Evolutionary conservation across 2,797 vertebrate genomes (phyloP).

Genomic region (Hippocampus kuda): DNA sequence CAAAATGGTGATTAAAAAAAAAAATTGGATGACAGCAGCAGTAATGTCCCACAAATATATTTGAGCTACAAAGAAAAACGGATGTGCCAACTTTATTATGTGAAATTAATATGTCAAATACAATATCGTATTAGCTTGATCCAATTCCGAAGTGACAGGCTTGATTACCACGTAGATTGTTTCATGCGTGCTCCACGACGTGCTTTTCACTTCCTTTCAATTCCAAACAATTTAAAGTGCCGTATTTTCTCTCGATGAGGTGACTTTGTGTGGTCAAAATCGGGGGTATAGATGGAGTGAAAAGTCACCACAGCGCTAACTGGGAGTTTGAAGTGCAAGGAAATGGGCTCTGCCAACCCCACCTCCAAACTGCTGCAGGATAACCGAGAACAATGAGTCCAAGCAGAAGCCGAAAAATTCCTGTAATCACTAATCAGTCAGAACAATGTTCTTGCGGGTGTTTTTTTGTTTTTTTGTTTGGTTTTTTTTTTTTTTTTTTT

Average conservation of each 20-base stretch:
- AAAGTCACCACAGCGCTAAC: slow-evolving; percentile 43
- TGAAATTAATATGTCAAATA: too few relatives aligned
- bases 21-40: too few relatives aligned
- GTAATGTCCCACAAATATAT: too few relatives aligned
- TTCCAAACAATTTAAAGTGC: background rate
- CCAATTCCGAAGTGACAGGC: too few relatives aligned
- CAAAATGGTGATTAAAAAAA: too few relatives aligned
- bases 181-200: background rate
- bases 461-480: background rate
- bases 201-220: background rate
- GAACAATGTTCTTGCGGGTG: slow-evolving; percentile 19
- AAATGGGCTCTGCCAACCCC: slow-evolving; percentile 52
- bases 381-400: slow-evolving; percentile 59
- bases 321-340: slow-evolving; percentile 43
- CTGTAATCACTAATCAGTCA: slow-evolving; percentile 10
- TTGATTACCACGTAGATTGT: too few relatives aligned
- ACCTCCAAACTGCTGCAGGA: slow-evolving; percentile 44
- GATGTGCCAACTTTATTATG: too few relatives aligned
- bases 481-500: too few relatives aligned
- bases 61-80: too few relatives aligned
- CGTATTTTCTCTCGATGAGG: background rate
- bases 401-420: slow-evolving; percentile 25
- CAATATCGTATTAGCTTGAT: too few relatives aligned
- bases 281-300: slow-evolving; percentile 9
- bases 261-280: background rate